Evolutionary conservation across 2,888 invertebrate genomes (phyloP), one percentile per base, ranked within the genome.

Genomic region (Eremobia ochroleuca): DNA sequence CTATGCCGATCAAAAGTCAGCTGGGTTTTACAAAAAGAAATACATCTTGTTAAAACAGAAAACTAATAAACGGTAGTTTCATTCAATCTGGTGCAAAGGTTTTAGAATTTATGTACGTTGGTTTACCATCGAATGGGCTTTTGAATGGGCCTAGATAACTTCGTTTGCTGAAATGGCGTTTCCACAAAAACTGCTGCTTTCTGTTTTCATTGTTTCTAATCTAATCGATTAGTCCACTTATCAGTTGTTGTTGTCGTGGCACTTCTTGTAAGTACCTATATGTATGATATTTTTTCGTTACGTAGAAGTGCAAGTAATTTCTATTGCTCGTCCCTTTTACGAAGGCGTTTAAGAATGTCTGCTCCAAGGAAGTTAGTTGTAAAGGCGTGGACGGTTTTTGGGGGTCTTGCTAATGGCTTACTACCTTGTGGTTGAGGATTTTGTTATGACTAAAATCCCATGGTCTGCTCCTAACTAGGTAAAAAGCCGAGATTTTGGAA

Each of bases 71-170:
- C 46, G 34, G n/a, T 58, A 64, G 55, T 77, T 68, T 40, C 68
- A 64, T 82, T 82, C 15, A 64, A 68, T 79, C 64, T 52, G 6
- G 49, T 78, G 31, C 40, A n/a, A 49, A 49, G 66, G n/a, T 74
- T 74, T 59, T 11, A 37, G 34, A 68, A 64, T 68, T 82, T 13
- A 58, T 11, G 52, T n/a, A 34, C 28, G 40, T 68, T 68, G 58
- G 64, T 76, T 46, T 64, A 58, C 62, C 55, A 62, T 40, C 58
- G 28, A n/a, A 81, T 62, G 55, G 34, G 55, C 55, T 31, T 76
- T 76, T 82, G 76, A 67, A 76, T 76, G 62, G 49, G n/a, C 25
- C 31, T 58, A 76, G 55, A 49, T 79, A 62, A 76, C 18, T 68
- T 67, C 34, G 55, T 79, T 82, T 75, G 28, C 34, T 25, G 25